phyloP scores from a whole-genome alignment of 2,888 invertebrate genomes.

The Acanthococcus lagerstroemiae region DNA sequence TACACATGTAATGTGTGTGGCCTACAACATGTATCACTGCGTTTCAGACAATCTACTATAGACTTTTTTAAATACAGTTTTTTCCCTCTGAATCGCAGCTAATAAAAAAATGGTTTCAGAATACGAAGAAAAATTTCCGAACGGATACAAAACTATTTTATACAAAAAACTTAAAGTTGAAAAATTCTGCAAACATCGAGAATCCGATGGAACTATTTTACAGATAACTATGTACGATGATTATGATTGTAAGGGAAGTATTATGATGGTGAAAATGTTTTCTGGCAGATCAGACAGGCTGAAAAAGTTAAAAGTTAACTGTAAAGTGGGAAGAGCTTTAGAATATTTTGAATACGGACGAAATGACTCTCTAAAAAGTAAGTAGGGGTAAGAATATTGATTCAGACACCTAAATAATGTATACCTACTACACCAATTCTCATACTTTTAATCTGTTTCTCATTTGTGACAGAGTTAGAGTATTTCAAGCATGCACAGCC shows the following conservation, averaged over 20 bases:
- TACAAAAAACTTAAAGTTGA: slow-evolving; percentile 5
- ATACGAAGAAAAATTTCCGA: slow-evolving; percentile 9
- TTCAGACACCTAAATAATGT: not conserved
- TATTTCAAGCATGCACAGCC: not conserved
- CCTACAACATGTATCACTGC: too few relatives aligned
- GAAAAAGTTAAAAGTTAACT: not conserved
- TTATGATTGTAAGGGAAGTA: not conserved
- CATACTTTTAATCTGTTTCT: not conserved
- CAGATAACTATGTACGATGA: not conserved
- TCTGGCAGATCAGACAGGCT: not conserved
- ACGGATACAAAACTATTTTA: not conserved
- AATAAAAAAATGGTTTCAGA: too few relatives aligned
- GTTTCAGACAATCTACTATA: too few relatives aligned
- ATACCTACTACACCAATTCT: not conserved
- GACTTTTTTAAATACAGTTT: too few relatives aligned
- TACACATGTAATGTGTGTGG: too few relatives aligned
- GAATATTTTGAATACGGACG: slow-evolving; percentile 1
- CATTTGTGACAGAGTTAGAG: not conserved
- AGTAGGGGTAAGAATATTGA: not conserved
- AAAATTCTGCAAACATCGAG: not conserved
- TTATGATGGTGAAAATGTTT: not conserved
- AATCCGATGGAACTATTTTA: not conserved
- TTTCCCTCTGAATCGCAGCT: not conserved
- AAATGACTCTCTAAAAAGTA: slow-evolving; percentile 1
- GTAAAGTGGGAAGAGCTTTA: not conserved